Base-by-base conservation (phyloP, 1,140 invertebrate species). In the Diabrotica virgifera region DNA sequence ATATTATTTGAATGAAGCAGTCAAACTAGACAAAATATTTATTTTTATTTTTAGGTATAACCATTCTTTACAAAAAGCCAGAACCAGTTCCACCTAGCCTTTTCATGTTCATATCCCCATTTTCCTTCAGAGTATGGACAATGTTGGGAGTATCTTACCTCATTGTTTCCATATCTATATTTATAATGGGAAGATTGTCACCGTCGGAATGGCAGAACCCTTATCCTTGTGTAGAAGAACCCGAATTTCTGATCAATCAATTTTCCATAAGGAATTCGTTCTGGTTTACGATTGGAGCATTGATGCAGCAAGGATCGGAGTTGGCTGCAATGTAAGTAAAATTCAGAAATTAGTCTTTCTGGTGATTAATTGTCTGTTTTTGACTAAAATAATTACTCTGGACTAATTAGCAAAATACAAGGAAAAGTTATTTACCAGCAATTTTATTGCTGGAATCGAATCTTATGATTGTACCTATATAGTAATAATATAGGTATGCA, bases 231-330 rank as follows among this genome's bases (percentile, higher is more conserved):
- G 81, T 87, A 9, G 83, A 87, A 68, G 85, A 88, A 67, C 86
- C 87, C 3, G 85, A 86, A 40, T 83, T 83, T 60, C 76, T 89
- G 61, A 85, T 89, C 69, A 90, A 90, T 77, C 85, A 88, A 75
- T 90, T 90, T 77, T 86, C 80, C 65, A 80, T 90, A 63, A 81
- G 82, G 69, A 88, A 88, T 74, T 82, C 82, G 12, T 78, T 86
- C 59, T 82, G 80, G 80, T 81, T 81, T 66, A 80, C 79, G 14
- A 76, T 82, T 58, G 82, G 86, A 14, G 86, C 87, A 63, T 83
- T 95, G 52, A 88, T 96, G 82, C 92, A 94, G 72, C 92, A 95
- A 77, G 93, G 92, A 35, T 90, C 89, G 1, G 93, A 95, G 77
- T 84, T 95, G 13, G 91, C 91, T 11, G 87, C 88, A 63, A 84